Conservation (phyloP, 2,888 invertebrate genomes). For the Himalopsyche tibetana region DNA sequence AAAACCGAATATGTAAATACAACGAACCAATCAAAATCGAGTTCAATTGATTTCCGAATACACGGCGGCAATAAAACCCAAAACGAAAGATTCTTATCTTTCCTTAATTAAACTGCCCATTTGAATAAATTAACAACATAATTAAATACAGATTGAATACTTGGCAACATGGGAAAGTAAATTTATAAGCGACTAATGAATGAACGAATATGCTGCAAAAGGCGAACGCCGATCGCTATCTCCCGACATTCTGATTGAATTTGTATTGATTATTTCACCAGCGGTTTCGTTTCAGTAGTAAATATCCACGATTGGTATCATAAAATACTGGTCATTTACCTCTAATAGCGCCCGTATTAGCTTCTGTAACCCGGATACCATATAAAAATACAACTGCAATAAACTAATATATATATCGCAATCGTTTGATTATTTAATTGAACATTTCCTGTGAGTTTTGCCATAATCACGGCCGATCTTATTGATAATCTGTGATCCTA, state of each 20-base stretch:
- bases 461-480: background rate
- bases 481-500: constrained; percentile 20
- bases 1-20: background rate
- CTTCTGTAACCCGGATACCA: constrained; percentile 30
- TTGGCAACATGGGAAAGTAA: constrained; percentile 60
- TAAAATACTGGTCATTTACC: constrained; percentile 9
- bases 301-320: background rate
- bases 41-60: constrained; percentile 17
- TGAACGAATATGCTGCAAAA: background rate
- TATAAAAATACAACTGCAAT: background rate
- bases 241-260: background rate
- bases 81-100: background rate
- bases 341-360: constrained; percentile 23
- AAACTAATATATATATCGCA: background rate
- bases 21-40: background rate
- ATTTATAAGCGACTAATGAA: constrained; percentile 40
- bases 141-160: constrained; percentile 59
- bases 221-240: constrained; percentile 8
- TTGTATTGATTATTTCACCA: background rate
- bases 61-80: background rate
- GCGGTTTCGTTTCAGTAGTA: background rate
- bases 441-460: background rate
- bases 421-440: constrained; percentile 15
- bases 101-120: constrained; percentile 63
- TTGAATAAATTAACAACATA: constrained; percentile 64